Conservation (phyloP, 1,140 invertebrate species). For the Drosophila albomicans region DNA sequence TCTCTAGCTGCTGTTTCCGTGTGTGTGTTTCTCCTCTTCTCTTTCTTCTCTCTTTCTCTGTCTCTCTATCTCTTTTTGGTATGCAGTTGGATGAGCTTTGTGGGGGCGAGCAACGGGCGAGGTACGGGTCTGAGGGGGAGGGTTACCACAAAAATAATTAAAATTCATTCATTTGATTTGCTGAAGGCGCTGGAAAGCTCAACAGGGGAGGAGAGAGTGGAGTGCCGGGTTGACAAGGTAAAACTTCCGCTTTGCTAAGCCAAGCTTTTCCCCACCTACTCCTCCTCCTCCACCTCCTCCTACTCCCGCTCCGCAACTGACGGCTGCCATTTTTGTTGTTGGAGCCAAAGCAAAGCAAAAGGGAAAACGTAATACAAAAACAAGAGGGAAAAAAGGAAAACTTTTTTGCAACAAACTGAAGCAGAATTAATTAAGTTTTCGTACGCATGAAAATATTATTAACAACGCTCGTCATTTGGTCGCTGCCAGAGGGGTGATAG, state of each 20-base stretch:
- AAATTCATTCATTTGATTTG: conserved; percentile 82
- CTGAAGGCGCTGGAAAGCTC: conserved; percentile 8
- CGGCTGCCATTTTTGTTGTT: conserved; percentile 58
- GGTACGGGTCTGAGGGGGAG: no score
- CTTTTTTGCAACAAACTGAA: conserved; percentile 76
- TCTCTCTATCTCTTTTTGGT: neutral
- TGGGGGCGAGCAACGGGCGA: no score
- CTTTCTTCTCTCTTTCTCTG: neutral
- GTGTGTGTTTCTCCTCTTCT: neutral
- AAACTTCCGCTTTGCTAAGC: conserved; percentile 28
- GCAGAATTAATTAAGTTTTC: conserved; percentile 82
- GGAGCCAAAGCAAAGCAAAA: conserved; percentile 1
- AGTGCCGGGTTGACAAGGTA: conserved; percentile 21
- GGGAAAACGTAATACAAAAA: neutral
- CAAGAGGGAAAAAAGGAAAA: conserved; percentile 36
- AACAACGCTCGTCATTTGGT: conserved; percentile 44
- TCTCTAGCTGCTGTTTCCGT: neutral
- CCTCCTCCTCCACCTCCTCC: neutral
- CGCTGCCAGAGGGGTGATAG: neutral
- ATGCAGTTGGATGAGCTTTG: neutral
- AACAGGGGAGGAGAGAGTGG: neutral
- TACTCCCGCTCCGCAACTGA: conserved; percentile 10
- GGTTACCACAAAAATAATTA: conserved; percentile 73
- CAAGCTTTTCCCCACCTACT: no score
- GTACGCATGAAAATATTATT: conserved; percentile 80